Conservation (phyloP, 2,888 invertebrate genomes). For the Pomacea canaliculata region DNA sequence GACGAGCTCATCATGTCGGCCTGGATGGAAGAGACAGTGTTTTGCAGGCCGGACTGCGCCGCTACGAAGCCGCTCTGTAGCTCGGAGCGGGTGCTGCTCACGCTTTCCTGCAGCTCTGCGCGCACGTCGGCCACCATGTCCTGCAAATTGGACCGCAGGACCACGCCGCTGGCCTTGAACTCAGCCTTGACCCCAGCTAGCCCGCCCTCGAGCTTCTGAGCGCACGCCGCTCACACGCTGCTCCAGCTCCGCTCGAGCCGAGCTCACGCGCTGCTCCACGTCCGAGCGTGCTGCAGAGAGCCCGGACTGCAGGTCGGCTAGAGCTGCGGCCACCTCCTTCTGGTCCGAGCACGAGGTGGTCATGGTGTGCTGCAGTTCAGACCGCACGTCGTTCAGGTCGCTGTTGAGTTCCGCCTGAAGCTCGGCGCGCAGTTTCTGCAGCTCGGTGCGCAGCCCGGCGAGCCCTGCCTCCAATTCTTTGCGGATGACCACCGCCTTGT, state of each 20-base stretch:
- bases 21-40: constrained; percentile 8
- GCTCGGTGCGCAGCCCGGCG: constrained; percentile 1
- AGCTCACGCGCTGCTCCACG: constrained; percentile 8
- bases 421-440: constrained; percentile 5
- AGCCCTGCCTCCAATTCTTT: constrained; percentile 8
- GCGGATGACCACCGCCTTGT: constrained; percentile 13
- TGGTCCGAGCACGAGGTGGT: constrained; percentile 13
- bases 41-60: constrained; percentile 21
- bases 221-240: constrained; percentile 15
- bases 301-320: constrained; percentile 11
- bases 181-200: neutral
- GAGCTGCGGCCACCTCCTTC: constrained; percentile 9
- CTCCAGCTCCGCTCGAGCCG: constrained; percentile 14
- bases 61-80: constrained; percentile 23
- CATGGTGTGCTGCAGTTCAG: constrained; percentile 20
- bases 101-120: constrained; percentile 18
- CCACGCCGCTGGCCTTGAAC: constrained; percentile 17
- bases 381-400: constrained; percentile 13
- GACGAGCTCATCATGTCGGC: constrained; percentile 5
- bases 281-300: constrained; percentile 7
- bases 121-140: constrained; percentile 22
- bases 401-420: constrained; percentile 11
- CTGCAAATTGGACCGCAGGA: constrained; percentile 21
- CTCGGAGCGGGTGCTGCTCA: constrained; percentile 16
- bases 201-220: constrained; percentile 19